Evolutionary conservation across 2,797 vertebrate genomes (phyloP).

Genomic region (Sternotherus odoratus): DNA sequence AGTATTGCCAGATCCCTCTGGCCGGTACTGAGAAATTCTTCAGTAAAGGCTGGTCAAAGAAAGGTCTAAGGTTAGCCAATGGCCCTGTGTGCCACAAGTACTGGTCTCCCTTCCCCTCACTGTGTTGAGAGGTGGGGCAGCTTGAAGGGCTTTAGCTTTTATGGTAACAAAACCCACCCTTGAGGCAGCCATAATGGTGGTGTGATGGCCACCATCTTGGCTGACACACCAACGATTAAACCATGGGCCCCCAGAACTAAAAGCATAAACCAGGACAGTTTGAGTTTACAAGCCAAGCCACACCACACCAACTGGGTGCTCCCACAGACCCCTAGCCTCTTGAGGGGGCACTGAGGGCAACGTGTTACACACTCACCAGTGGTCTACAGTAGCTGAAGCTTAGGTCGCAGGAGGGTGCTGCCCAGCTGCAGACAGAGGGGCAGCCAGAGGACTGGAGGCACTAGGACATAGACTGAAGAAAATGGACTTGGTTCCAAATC

Average conservation of each 20-base stretch:
- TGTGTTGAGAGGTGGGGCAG: not conserved
- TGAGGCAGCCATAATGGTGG: not conserved
- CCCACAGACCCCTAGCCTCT: not conserved
- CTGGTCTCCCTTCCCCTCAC: not conserved
- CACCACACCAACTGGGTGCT: not conserved
- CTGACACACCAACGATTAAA: not conserved
- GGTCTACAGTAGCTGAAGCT: not conserved
- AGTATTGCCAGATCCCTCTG: not conserved
- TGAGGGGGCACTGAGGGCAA: not conserved
- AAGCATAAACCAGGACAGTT: not conserved
- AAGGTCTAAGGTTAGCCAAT: not conserved
- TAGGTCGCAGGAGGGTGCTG: not conserved
- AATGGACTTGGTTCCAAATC: not conserved
- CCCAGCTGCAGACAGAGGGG: not conserved
- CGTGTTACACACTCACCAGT: not conserved
- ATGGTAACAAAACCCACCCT: not conserved
- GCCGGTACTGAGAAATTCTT: not conserved
- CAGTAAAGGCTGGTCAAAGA: not conserved
- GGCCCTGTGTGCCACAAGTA: not conserved
- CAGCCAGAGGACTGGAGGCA: not conserved
- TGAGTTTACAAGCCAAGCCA: not conserved
- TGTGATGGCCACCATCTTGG: not conserved
- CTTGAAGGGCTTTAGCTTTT: not conserved
- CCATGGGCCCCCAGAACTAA: not conserved
- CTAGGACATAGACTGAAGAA: not conserved